phyloP scores from a whole-genome alignment of 2,113 vertebrate species.

The Anguilla rostrata region DNA sequence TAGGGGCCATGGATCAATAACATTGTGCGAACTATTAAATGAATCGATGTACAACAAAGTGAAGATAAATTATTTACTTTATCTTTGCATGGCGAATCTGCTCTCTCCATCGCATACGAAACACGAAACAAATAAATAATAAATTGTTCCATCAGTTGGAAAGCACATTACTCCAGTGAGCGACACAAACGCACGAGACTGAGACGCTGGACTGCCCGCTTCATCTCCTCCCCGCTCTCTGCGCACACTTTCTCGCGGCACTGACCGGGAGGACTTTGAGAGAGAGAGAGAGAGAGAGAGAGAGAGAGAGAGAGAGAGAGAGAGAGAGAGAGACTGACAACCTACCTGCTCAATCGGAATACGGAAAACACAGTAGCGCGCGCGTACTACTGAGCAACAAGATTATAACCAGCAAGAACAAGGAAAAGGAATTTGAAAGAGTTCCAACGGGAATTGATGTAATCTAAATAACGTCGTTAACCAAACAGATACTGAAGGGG shows the following conservation, averaged over 20 bases:
- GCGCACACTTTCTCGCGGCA: conserved; percentile 45
- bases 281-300: conserved; percentile 11
- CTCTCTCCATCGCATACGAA: background rate
- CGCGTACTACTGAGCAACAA: conserved; percentile 63
- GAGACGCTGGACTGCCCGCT: background rate
- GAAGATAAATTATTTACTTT: background rate
- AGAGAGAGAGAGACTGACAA: conserved; percentile 44
- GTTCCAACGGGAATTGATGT: conserved; percentile 60
- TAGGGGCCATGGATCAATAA: background rate
- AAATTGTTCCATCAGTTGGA: background rate
- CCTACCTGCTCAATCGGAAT: conserved; percentile 59
- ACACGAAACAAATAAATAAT: background rate
- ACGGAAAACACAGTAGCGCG: conserved; percentile 69
- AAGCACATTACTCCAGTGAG: background rate
- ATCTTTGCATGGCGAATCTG: background rate
- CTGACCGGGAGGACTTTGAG: background rate
- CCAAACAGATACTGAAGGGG: conserved; percentile 23
- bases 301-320: conserved; percentile 33
- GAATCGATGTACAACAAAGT: background rate
- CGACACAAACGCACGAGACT: background rate
- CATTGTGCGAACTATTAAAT: background rate
- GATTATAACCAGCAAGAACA: conserved; percentile 66
- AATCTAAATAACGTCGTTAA: conserved; percentile 42
- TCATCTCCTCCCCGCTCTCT: background rate
- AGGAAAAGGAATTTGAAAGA: conserved; percentile 46